phyloP scores from a whole-genome alignment of 1,140 invertebrate genomes.

The Dendroctonus ponderosae region DNA sequence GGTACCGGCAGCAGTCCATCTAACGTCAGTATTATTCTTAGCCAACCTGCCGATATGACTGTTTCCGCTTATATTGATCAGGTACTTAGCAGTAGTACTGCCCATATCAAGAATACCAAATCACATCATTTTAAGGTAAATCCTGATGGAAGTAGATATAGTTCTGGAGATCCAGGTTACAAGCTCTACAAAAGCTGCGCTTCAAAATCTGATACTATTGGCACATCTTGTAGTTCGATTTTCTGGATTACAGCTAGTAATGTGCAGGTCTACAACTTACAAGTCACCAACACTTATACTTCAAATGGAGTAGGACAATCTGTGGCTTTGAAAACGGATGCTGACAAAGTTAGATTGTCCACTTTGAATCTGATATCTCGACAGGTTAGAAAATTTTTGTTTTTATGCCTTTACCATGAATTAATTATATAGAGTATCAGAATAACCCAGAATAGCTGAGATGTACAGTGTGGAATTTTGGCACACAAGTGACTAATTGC shows the following conservation, averaged over 20 bases:
- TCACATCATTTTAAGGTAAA: conserved; percentile 3
- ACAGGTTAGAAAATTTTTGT: background rate
- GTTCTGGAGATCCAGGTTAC: conserved; percentile 17
- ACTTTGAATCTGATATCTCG: conserved; percentile 2
- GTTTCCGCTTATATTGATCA: conserved; percentile 7
- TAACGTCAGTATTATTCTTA: conserved; percentile 8
- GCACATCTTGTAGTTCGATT: conserved; percentile 16
- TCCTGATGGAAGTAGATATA: conserved; percentile 3
- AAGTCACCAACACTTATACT: conserved; percentile 7
- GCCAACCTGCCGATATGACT: conserved; percentile 4
- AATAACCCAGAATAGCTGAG: too few species aligned
- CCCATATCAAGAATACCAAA: background rate
- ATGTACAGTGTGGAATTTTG: too few species aligned
- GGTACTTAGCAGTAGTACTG: background rate
- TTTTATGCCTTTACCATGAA: background rate
- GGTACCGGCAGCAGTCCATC: conserved; percentile 14
- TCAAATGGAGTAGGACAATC: conserved; percentile 6
- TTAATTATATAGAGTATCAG: background rate
- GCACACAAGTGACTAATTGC: too few species aligned
- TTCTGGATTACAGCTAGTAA: conserved; percentile 3
- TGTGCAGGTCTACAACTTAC: conserved; percentile 10
- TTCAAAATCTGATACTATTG: conserved; percentile 10
- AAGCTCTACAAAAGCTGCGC: conserved; percentile 11
- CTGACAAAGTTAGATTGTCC: conserved; percentile 5
- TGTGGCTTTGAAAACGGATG: conserved; percentile 7